Evolutionary conservation across 92 coral and sea anemone species (phyloP), one percentile per base, ranked within the genome.

Genomic region (Porites rus): DNA sequence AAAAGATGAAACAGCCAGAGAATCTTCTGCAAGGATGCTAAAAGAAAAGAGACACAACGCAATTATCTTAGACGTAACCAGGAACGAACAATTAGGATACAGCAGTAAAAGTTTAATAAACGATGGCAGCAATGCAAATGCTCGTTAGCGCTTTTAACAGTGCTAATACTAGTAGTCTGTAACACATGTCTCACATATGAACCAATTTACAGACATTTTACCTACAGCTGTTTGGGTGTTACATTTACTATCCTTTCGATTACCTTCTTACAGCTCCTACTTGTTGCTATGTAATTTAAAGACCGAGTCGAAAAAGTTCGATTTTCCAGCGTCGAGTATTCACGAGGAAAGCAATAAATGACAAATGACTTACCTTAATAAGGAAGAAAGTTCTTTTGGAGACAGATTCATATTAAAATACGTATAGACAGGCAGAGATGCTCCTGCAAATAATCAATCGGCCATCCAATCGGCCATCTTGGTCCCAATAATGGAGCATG

Each of bases 11-110:
- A 82, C 89, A 75, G 89, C 80, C 14, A 93, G 89, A 6, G 93
- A 78, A 61, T 95, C 98, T 60, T 95, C 98, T 3, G 98, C 90
- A 13, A 95, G 87, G 65, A 95, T 95, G 77, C 98, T 95, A 56
- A n/a, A 59, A 80, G 73, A 14, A 79, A 46, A 63, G 17, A 84
- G 60, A 64, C 62, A 67, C 7, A 69, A 22, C n/a, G 65, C 77
- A 61, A 10, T 43, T 31, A 12, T 61, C 13, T 17, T 0, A 20
- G 66, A 38, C 46, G 46, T 38, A 38, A 0, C 4, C 46, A 4
- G 46, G 46, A 38, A 38, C 46, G 6, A 38, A 38, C 46, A 38
- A 38, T 38, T 38, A 38, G 46, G 46, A 38, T 38, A 38, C 46
- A 38, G 6, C 46, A 4, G 46, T 38, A 38, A 38, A 38, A 38